Percentiles rank a stretch among this genome's conserved stretches.
These are phyloP conservation scores for Tichodroma muraria DNA, from an alignment of 2,113 vertebrate genomes.

Conservation along the genomic window DNA sequence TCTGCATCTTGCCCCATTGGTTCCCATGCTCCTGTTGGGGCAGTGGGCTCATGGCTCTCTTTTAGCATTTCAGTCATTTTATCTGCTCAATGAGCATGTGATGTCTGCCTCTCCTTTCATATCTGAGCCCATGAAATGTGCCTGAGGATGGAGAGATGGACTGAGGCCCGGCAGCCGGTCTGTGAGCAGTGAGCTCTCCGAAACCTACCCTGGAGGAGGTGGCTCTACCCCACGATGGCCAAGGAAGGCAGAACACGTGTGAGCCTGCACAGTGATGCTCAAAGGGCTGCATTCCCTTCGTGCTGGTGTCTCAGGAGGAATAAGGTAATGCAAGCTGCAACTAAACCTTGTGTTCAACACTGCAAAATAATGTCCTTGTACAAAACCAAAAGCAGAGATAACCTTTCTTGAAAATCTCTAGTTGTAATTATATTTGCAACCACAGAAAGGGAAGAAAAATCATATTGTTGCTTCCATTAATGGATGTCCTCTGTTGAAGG, in stretches of 20 bases:
- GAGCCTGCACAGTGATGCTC: background rate
- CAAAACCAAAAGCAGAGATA: background rate
- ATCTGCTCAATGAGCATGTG: background rate
- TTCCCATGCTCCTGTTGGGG: background rate
- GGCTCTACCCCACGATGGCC: fast-evolving
- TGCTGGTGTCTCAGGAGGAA: background rate
- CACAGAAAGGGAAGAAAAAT: background rate
- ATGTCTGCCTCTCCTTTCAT: background rate
- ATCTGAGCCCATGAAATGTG: background rate
- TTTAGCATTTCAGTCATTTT: background rate
- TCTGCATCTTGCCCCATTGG: fast-evolving
- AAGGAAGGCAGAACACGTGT: fast-evolving
- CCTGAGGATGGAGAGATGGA: background rate
- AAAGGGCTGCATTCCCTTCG: background rate
- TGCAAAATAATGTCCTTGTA: background rate
- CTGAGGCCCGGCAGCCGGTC: background rate
- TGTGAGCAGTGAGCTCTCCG: background rate
- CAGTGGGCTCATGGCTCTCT: background rate
- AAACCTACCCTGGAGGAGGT: background rate
- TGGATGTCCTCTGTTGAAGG: background rate
- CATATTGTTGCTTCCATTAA: background rate
- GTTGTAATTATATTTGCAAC: background rate
- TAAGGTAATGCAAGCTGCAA: background rate
- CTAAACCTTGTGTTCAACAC: background rate
- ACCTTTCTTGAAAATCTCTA: background rate